Base-by-base conservation (phyloP, 92 coral and sea anemone genomes). In the Epizoanthus rinbou region DNA sequence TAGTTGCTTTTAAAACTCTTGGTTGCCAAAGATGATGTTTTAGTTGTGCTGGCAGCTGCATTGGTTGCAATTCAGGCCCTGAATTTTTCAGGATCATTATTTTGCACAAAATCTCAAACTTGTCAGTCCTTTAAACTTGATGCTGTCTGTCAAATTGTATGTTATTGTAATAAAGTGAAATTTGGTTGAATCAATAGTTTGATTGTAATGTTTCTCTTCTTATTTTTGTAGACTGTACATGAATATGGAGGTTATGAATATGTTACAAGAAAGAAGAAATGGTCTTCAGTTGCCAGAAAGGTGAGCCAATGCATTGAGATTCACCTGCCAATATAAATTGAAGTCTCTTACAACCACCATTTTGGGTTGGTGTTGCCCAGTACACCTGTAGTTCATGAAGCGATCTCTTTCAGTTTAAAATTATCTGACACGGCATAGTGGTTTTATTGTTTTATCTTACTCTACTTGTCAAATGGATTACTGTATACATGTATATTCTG, bases 171-270 rank as follows among this genome's bases (percentile, higher is more conserved):
- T 37, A 3, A 37, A 37, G 43, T 37, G 6, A 37, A 1, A 37
- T 6, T 37, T 37, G 43, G 43, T 37, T 37, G 43, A 37, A 37
- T 37, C 6, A 6, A 37, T 37, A 37, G 43, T 3, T 37, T 37
- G 43, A 37, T 37, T 37, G 43, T 37, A 13, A 50, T 50, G 14
- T 50, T 50, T 9, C 9, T 50, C 54, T 50, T 50, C 54, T 50
- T 60, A 19, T 25, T 14, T 41, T 76, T 66, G 4, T 85, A 97
- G 99, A 97, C 98, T 87, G 99, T 97, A 11, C 94, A 92, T 76
- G 94, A 92, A 69, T 95, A 97, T 78, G 99, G 99, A 35, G 99
- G 99, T 11, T 97, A 89, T 94, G 99, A 97, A 66, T 85, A 76
- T 81, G 91, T 97, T 22, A 97, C 99, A 43, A 90, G 93, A 39